These are phyloP conservation scores for Arvicola amphibius DNA, from an alignment of 2,797 vertebrate species.

Conservation along the genomic window DNA sequence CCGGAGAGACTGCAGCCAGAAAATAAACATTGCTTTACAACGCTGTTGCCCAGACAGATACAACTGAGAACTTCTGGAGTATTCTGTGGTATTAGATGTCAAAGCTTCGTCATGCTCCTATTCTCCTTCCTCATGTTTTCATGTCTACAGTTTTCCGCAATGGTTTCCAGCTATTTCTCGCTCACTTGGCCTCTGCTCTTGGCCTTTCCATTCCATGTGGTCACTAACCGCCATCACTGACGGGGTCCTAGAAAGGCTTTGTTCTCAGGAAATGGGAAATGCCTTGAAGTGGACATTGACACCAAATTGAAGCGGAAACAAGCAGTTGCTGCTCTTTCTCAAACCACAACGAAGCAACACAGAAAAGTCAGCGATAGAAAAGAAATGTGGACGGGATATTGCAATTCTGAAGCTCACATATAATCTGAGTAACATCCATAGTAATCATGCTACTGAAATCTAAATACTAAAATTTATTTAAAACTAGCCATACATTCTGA, in stretches of 20 bases:
- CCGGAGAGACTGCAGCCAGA: not conserved
- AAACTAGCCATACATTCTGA: not conserved
- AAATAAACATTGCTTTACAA: not conserved
- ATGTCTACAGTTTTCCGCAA: not conserved
- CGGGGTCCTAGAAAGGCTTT: not conserved
- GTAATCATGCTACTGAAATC: constrained; percentile 25
- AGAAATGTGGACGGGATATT: constrained; percentile 11
- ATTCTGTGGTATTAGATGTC: constrained; percentile 53
- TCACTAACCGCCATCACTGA: constrained; percentile 20
- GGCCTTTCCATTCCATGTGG: constrained; percentile 17
- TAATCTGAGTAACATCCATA: not conserved
- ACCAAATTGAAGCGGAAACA: not conserved
- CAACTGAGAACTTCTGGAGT: constrained; percentile 21
- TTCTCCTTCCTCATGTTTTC: not conserved
- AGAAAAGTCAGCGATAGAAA: constrained; percentile 44
- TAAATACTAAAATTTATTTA: constrained; percentile 37
- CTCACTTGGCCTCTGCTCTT: constrained; percentile 35
- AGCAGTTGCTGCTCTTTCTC: constrained; percentile 19
- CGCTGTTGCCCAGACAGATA: not conserved
- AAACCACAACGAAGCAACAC: constrained; percentile 9
- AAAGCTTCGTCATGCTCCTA: constrained; percentile 7
- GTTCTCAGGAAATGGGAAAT: constrained; percentile 42
- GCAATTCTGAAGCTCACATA: constrained; percentile 1
- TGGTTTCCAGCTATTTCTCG: constrained; percentile 63
- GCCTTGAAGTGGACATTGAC: constrained; percentile 44